Percentiles rank a stretch among this genome's conserved stretches.
These are phyloP conservation scores for Chalcosyrphus nemorum DNA, from an alignment of 2,888 invertebrate genomes.

Conservation along the genomic window DNA sequence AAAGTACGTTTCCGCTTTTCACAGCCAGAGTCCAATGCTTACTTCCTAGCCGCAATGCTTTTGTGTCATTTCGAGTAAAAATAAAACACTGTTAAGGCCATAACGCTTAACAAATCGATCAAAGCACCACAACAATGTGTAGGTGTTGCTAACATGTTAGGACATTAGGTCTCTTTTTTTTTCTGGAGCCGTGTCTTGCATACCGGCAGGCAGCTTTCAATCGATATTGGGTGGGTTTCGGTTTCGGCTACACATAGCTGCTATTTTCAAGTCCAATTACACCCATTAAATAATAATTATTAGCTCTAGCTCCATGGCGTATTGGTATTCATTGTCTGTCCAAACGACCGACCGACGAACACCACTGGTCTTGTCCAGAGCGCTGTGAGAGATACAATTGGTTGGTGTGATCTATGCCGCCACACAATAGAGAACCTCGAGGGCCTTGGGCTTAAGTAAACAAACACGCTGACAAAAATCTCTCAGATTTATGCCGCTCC, in stretches of 20 bases:
- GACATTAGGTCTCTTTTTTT: not conserved
- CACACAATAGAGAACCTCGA: constrained; percentile 36
- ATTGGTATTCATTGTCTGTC: constrained; percentile 49
- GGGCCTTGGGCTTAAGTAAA: constrained; percentile 45
- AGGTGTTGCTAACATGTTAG: constrained; percentile 58
- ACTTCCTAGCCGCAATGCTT: constrained; percentile 34
- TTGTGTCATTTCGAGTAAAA: constrained; percentile 44
- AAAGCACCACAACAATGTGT: constrained; percentile 31
- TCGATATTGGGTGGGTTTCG: constrained; percentile 5
- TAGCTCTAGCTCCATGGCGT: constrained; percentile 18
- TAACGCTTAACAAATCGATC: constrained; percentile 47
- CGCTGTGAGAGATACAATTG: no score
- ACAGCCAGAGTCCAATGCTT: not conserved
- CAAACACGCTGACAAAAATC: constrained; percentile 55
- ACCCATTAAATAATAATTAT: constrained; percentile 49
- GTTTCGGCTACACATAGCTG: constrained; percentile 12
- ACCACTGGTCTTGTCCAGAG: constrained; percentile 16
- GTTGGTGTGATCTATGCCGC: constrained; percentile 67
- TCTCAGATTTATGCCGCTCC: constrained; percentile 54
- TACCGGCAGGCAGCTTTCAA: not conserved
- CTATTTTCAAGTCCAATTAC: constrained; percentile 42
- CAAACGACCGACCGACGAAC: no score
- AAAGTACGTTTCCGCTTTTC: constrained; percentile 33
- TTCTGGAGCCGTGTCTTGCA: not conserved
- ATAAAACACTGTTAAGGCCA: constrained; percentile 44